Percentiles rank a stretch among this genome's conserved stretches.
Evolutionary conservation across 1,140 invertebrate species (phyloP).

Genomic region (Heterodera carotae): DNA sequence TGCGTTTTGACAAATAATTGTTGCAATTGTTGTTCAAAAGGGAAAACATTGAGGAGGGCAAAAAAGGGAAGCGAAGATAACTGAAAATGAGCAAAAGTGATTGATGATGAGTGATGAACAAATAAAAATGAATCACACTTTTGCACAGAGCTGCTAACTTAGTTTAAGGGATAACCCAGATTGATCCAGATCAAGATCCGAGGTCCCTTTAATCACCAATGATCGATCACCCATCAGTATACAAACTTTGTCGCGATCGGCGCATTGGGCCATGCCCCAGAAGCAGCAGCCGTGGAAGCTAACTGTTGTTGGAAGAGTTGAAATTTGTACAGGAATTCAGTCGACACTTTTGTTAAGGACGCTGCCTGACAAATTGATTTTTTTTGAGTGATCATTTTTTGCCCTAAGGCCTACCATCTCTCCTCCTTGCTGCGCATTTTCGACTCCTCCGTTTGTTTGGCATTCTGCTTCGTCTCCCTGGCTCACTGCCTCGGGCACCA

Average conservation of each 20-base stretch:
- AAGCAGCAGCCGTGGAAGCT: background rate
- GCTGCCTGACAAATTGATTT: background rate
- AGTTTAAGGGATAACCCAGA: no score
- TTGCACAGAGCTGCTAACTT: no score
- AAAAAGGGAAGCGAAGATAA: background rate
- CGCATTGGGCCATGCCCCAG: background rate
- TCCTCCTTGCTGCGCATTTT: background rate
- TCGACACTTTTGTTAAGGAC: background rate
- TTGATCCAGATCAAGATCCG: no score
- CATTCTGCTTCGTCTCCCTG: background rate
- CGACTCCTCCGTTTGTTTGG: background rate
- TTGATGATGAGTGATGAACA: background rate
- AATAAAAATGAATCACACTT: no score
- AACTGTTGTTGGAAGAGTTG: slow-evolving; percentile 5
- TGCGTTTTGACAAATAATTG: background rate
- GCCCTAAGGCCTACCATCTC: background rate
- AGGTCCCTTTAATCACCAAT: no score
- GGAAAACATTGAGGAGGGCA: background rate
- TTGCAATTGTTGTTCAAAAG: background rate
- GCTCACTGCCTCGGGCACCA: background rate
- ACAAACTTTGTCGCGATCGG: background rate
- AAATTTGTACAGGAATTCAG: background rate
- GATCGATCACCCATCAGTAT: no score
- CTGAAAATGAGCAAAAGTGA: background rate
- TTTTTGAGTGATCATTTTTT: background rate